Evolutionary conservation across 2,797 vertebrate species (phyloP).

Genomic region (Pangasius mekongensis): DNA sequence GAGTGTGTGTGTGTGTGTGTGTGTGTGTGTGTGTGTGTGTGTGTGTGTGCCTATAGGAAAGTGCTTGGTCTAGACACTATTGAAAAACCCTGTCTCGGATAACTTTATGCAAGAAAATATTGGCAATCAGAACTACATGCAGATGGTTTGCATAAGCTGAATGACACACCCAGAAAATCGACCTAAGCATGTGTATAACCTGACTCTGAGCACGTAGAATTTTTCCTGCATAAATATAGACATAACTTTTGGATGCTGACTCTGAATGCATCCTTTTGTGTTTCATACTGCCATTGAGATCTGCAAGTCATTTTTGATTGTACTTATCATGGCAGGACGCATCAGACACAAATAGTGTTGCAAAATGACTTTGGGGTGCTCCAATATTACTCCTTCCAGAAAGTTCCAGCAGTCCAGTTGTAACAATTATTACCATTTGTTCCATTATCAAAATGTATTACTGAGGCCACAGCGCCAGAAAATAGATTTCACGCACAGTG

Average conservation of each 20-base stretch:
- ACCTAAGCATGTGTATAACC: not conserved
- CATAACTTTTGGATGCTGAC: not conserved
- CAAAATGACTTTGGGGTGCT: not conserved
- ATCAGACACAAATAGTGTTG: not conserved
- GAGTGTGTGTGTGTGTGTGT: too few relatives aligned
- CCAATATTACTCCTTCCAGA: conserved; percentile 17
- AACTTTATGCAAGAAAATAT: not conserved
- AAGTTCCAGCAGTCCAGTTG: conserved; percentile 30
- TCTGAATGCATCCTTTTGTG: not conserved
- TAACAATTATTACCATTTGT: conserved; percentile 56
- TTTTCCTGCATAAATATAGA: not conserved
- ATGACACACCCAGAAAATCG: not conserved
- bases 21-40: too few relatives aligned
- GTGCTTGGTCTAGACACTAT: not conserved
- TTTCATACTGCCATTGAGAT: not conserved
- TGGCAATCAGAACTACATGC: too few relatives aligned
- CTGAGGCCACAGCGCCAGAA: conserved; percentile 52
- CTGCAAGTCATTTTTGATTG: not conserved
- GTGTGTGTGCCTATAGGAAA: not conserved
- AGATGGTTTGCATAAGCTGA: not conserved
- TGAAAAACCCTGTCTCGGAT: not conserved
- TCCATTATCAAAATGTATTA: conserved; percentile 57
- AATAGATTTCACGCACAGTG: conserved; percentile 57
- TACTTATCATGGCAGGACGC: not conserved
- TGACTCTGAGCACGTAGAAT: not conserved